Base-by-base conservation (phyloP, 2,888 invertebrate genomes). In the Saturnia japonica region DNA sequence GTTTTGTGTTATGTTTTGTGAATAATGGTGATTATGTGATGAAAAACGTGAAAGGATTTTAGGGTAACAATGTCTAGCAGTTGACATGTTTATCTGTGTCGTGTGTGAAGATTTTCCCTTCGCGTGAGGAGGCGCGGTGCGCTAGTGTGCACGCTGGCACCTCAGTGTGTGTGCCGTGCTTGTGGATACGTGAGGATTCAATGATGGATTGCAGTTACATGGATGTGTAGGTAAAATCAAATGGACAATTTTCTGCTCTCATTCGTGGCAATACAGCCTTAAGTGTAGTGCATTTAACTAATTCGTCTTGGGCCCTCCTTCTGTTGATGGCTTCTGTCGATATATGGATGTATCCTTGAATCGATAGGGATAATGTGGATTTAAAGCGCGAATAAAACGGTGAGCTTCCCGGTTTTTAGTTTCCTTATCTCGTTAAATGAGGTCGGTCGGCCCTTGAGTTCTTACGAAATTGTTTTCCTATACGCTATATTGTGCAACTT, bases 71-170 rank as follows among this genome's bases (percentile, higher is more conserved):
- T 94, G 93, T 94, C 91, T 93, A 93, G 91, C 86, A 92, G 91
- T 94, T 94, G 94, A 94, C 94, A 94, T 94, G 94, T 94, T 94
- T 94, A 94, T 94, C 94, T 93, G 93, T 94, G 92, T 90, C 93
- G 93, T 94, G 92, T 93, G 92, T 93, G 94, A 94, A 93, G 94
- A 93, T 93, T 94, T 94, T 94, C 93, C 94, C 93, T 93, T 94
- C 88, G 93, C 89, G 93, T 93, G 93, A 93, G 93, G 92, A 91
- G 91, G 90, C 89, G 89, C 84, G 78, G 88, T 90, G 90, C 83
- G 88, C 81, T 85, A 84, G 93, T 92, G 93, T 90, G 91, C 85
- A 90, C 82, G 83, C 79, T 84, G 79, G 87, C 83, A 85, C 81
- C 75, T 70, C 75, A 82, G 89, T 89, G 93, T 91, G 91, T 79